Evolutionary conservation across 2,888 invertebrate genomes (phyloP).

Genomic region (Hirtodrosophila histrioides): DNA sequence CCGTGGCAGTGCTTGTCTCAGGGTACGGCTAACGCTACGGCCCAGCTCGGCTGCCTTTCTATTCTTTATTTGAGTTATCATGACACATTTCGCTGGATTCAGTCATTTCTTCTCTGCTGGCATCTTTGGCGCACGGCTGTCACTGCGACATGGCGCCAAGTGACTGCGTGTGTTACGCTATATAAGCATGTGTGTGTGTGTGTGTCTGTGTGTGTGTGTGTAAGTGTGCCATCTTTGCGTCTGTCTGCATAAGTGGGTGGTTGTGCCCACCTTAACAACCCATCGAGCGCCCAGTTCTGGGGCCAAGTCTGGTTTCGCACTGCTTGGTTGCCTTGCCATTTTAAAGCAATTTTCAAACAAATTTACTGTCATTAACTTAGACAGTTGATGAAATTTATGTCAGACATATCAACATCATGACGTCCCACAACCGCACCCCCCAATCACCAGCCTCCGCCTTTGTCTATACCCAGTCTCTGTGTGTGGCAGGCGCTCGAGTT

Average conservation of each 20-base stretch:
- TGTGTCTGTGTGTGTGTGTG: conserved; percentile 13
- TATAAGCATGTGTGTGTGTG: conserved; percentile 13
- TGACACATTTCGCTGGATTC: conserved; percentile 80
- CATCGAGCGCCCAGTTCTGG: conserved; percentile 19
- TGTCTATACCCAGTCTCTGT: conserved; percentile 47
- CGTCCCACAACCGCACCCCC: conserved; percentile 21
- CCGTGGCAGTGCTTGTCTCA: background rate
- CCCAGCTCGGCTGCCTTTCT: conserved; percentile 50
- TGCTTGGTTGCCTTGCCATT: conserved; percentile 79
- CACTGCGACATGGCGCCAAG: conserved; percentile 73
- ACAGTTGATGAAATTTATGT: conserved; percentile 80
- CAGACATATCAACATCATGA: conserved; percentile 77
- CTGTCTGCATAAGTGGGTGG: conserved; percentile 6
- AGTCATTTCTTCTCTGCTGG: conserved; percentile 75
- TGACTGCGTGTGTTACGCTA: conserved; percentile 30
- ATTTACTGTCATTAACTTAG: conserved; percentile 80
- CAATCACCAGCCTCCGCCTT: conserved; percentile 28
- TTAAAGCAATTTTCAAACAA: conserved; percentile 80
- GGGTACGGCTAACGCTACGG: conserved; percentile 27
- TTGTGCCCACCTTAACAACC: conserved; percentile 39
- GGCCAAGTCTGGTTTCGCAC: conserved; percentile 66
- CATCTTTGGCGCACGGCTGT: conserved; percentile 75
- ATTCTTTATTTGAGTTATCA: conserved; percentile 80
- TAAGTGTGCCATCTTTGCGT: background rate
- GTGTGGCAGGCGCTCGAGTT: conserved; percentile 49